Base-by-base conservation (phyloP, 2,888 invertebrate genomes). In the Oegoconia quadripuncta region DNA sequence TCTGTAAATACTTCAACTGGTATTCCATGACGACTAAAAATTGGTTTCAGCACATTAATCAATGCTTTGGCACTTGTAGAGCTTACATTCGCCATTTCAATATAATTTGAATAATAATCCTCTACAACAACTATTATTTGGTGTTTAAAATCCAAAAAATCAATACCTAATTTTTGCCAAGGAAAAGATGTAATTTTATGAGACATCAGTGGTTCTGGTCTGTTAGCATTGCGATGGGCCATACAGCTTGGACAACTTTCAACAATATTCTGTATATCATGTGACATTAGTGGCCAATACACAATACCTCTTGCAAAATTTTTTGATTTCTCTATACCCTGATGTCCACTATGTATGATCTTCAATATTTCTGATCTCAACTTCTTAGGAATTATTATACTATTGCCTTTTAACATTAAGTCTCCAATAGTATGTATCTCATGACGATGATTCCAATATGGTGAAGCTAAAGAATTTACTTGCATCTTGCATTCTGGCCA, bases 31-130 rank as follows among this genome's bases (percentile, higher is more conserved):
- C n/a, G n/a, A n/a, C n/a, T n/a, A n/a, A n/a, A n/a, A n/a, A n/a
- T 27, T 28, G 0, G 44, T 39, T 46, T 44, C 14, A 44, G 25
- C 25, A n/a, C 8, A 20, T 18, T 14, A 34, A 41, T 41, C 13
- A 44, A 34, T 33, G 32, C 39, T 37, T 41, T 42, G 30, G 39
- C 27, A 23, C 30, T 41, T 20, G 35, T 37, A 32, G n/a, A n/a
- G n/a, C 28, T 42, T 37, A 25, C 28, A 9, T 46, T n/a, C 9
- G 20, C 6, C 39, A 35, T 39, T 41, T 50, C 51, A 34, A 51
- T 48, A 36, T 34, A 53, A 31, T 53, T 51, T 27, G 55, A 55
- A 29, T 46, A 55, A 44, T 50, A 52, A 41, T 49, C 53, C 32
- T 44, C 30, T 4, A 48, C 14, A 9, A 48, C 43, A 20, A 48